These are phyloP conservation scores for Pelochelys cantorii DNA, from an alignment of 2,797 vertebrate species.

Conservation along the genomic window DNA sequence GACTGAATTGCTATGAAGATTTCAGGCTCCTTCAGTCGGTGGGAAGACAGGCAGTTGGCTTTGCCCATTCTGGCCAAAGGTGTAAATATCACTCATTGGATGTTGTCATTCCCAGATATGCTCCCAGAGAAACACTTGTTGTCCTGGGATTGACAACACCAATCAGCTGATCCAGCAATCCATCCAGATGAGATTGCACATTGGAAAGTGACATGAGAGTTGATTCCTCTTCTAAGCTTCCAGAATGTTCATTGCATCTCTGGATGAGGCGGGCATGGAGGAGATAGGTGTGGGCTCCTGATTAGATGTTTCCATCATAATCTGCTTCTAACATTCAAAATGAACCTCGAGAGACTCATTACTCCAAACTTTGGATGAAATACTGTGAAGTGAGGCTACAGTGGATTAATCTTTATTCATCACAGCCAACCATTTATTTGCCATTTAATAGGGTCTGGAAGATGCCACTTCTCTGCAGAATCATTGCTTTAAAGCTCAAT, in stretches of 20 bases:
- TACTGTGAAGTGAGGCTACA: neutral
- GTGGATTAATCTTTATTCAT: neutral
- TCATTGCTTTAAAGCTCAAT: neutral
- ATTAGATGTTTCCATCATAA: neutral
- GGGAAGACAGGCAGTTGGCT: constrained; percentile 28
- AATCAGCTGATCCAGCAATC: neutral
- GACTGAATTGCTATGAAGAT: neutral
- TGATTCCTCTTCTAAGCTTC: neutral
- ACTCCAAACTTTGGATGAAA: neutral
- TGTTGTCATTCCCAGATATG: neutral
- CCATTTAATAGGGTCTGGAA: neutral
- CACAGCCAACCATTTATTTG: neutral
- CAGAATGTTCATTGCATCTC: fast-evolving
- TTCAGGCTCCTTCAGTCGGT: neutral
- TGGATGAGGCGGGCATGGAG: neutral
- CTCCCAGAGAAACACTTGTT: constrained; percentile 21
- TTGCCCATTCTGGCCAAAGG: constrained; percentile 21
- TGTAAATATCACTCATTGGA: neutral
- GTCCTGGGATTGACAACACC: neutral
- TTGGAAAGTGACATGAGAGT: neutral
- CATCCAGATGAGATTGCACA: neutral
- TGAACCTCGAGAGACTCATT: constrained; percentile 17
- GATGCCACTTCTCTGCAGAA: neutral
- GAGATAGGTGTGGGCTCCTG: neutral
- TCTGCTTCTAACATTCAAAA: neutral